Percentiles rank a stretch among this genome's conserved stretches.
phyloP scores from a whole-genome alignment of 2,888 invertebrate genomes.

The Amblyjoppa fuscipennis region DNA sequence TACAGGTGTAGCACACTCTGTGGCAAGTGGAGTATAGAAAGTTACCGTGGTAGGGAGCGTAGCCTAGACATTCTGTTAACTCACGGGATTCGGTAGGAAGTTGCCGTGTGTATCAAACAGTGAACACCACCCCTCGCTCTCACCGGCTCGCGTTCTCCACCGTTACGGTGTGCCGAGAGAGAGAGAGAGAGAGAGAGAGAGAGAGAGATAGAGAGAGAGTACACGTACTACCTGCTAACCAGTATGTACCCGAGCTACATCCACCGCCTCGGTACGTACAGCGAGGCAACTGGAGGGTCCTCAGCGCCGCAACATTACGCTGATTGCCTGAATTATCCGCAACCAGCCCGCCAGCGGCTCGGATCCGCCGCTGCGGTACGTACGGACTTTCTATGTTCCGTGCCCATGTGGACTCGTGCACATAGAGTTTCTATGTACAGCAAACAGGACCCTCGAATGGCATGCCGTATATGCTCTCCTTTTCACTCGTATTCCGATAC shows the following conservation, averaged over 20 bases:
- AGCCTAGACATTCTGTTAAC: constrained; percentile 41
- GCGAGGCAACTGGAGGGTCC: constrained; percentile 80
- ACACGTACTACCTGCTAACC: constrained; percentile 50
- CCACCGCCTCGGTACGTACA: constrained; percentile 68
- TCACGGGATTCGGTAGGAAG: constrained; percentile 38
- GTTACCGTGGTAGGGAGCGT: neutral
- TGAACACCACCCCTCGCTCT: constrained; percentile 22
- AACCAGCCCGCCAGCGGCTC: constrained; percentile 75
- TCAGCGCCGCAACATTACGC: constrained; percentile 84
- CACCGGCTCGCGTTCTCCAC: constrained; percentile 44
- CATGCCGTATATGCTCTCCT: constrained; percentile 34
- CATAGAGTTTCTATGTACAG: constrained; percentile 3
- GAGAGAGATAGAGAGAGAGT: neutral
- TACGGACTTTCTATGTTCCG: constrained; percentile 45
- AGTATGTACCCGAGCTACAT: constrained; percentile 34
- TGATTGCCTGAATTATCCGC: constrained; percentile 85
- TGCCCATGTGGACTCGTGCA: neutral
- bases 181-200: too few species aligned
- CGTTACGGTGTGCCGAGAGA: constrained; percentile 24
- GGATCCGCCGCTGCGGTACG: constrained; percentile 62
- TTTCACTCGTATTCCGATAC: constrained; percentile 59
- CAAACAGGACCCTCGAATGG: constrained; percentile 29
- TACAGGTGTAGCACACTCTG: constrained; percentile 12
- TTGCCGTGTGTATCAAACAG: constrained; percentile 21
- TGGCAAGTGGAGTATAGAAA: constrained; percentile 10